These are phyloP conservation scores for Pyrgilauda ruficollis DNA, from an alignment of 2,113 vertebrate species.

Conservation along the genomic window DNA sequence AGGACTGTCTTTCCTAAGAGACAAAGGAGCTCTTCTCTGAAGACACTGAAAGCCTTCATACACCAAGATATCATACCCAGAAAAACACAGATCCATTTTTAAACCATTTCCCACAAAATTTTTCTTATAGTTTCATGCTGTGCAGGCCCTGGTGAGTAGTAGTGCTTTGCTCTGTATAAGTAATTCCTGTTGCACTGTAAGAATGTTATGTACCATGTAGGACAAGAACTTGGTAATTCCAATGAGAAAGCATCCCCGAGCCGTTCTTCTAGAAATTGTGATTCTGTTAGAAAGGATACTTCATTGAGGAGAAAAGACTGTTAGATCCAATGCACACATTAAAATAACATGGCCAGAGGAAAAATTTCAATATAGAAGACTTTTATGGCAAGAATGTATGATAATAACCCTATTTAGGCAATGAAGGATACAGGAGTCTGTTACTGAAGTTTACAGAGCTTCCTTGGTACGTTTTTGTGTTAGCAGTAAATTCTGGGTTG, in stretches of 20 bases:
- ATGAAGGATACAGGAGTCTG: neutral
- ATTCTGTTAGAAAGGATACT: slow-evolving; percentile 52
- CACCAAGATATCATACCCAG: neutral
- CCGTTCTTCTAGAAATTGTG: slow-evolving; percentile 37
- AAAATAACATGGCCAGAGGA: slow-evolving; percentile 43
- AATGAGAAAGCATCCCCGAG: slow-evolving; percentile 24
- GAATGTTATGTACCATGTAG: neutral
- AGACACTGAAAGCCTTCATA: slow-evolving; percentile 15
- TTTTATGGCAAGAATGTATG: slow-evolving; percentile 27
- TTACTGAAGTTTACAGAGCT: slow-evolving; percentile 2
- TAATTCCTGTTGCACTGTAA: neutral
- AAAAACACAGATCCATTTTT: slow-evolving; percentile 32
- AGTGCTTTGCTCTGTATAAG: neutral
- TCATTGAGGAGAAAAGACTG: slow-evolving; percentile 15
- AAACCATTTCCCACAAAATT: neutral
- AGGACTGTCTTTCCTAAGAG: slow-evolving; percentile 55
- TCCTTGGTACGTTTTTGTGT: slow-evolving; percentile 13
- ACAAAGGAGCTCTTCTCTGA: slow-evolving; percentile 30
- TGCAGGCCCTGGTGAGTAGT: neutral
- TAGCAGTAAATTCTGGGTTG: slow-evolving; percentile 1
- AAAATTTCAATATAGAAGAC: slow-evolving; percentile 28
- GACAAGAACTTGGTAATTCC: slow-evolving; percentile 19
- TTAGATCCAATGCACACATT: slow-evolving; percentile 46
- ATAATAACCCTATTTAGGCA: slow-evolving; percentile 26
- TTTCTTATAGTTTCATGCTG: neutral